Conservation (phyloP, 2,888 invertebrate species). For the Hyposoter dolosus region DNA sequence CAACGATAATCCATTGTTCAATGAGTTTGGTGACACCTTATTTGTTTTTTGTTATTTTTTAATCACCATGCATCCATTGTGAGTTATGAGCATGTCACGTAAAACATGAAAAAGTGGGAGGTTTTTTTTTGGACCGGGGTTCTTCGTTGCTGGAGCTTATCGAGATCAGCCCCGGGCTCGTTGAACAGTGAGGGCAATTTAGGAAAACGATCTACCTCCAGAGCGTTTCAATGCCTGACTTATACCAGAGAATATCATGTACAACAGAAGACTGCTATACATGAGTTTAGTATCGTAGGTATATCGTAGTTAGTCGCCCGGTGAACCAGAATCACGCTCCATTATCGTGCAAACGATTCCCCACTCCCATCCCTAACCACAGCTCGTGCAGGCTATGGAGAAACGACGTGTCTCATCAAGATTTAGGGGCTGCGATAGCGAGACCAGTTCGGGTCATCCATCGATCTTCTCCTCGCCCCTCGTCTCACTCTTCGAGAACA, state of each 20-base stretch:
- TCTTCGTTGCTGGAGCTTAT: conserved; percentile 48
- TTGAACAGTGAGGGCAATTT: conserved; percentile 60
- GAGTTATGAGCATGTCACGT: conserved; percentile 5
- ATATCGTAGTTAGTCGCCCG: conserved; percentile 63
- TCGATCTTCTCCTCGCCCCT: conserved; percentile 62
- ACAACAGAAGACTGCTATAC: conserved; percentile 27
- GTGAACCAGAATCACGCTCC: conserved; percentile 59
- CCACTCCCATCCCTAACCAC: conserved; percentile 13
- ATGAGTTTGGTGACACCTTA: not conserved
- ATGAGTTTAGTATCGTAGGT: conserved; percentile 32
- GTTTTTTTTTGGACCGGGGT: conserved; percentile 12
- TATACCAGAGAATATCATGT: conserved; percentile 40
- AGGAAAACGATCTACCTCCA: conserved; percentile 58
- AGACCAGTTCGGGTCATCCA: conserved; percentile 65
- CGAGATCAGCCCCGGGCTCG: conserved; percentile 43
- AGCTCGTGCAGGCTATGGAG: conserved; percentile 47
- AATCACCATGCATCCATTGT: not conserved
- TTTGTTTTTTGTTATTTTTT: not conserved
- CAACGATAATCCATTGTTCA: not conserved
- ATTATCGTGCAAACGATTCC: conserved; percentile 65
- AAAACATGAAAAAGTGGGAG: conserved; percentile 25
- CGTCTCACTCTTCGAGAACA: conserved; percentile 14
- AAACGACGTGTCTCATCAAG: conserved; percentile 70
- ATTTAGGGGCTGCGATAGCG: conserved; percentile 68
- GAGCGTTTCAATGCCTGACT: conserved; percentile 58